phyloP scores from a whole-genome alignment of 2,888 invertebrate species.

The Ramazzottius varieornatus region DNA sequence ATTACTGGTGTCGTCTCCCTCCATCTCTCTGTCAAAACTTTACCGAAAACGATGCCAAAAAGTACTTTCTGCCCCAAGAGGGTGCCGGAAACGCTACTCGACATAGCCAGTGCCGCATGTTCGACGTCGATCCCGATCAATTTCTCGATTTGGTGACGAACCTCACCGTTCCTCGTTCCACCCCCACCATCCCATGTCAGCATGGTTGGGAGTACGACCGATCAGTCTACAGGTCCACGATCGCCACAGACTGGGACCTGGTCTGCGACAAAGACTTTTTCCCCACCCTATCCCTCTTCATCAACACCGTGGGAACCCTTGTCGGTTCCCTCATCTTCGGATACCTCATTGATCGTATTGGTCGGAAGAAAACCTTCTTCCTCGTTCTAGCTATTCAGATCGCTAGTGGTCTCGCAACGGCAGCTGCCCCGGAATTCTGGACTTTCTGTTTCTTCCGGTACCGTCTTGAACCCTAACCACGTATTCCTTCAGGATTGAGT shows the following conservation, averaged over 20 bases:
- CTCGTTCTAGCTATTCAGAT: not conserved
- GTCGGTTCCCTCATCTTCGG: constrained; percentile 3
- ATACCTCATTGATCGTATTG: not conserved
- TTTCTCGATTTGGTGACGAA: not conserved
- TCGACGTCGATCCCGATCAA: constrained; percentile 5
- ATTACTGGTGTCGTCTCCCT: not conserved
- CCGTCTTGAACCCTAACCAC: too few relatives aligned
- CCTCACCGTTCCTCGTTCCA: too few relatives aligned
- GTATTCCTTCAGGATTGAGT: too few relatives aligned
- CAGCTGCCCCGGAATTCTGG: not conserved
- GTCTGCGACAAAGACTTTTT: constrained; percentile 6
- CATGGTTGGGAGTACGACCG: constrained; percentile 55
- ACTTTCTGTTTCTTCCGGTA: not conserved
- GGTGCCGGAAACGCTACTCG: too few relatives aligned
- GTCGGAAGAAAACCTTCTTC: not conserved
- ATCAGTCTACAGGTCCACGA: not conserved
- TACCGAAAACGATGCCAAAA: too few relatives aligned
- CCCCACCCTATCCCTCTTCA: constrained; percentile 3
- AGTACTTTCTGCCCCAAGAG: too few relatives aligned
- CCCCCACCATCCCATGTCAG: constrained; percentile 25
- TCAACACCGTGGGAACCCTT: constrained; percentile 1
- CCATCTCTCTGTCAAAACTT: not conserved
- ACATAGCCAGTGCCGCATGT: constrained; percentile 8
- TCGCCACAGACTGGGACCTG: not conserved
- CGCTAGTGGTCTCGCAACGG: not conserved